A percentile compares a stretch with the other conserved stretches of the same genome.
Evolutionary conservation across 2,888 invertebrate genomes (phyloP).

Genomic region (Pristionchus arcanus): DNA sequence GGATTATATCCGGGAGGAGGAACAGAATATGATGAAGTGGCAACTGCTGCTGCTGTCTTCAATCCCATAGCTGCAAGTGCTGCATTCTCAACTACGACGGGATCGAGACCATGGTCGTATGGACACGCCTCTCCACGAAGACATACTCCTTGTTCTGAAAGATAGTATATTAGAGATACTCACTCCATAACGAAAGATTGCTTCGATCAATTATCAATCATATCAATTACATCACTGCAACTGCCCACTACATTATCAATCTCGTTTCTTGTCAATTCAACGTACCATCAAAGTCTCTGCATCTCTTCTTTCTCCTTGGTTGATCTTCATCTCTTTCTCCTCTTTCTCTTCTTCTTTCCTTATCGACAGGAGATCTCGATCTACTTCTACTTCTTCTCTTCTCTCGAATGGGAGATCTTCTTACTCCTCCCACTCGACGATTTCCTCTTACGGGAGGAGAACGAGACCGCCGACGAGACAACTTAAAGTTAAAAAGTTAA

Average conservation of each 20-base stretch:
- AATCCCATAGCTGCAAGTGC: constrained; percentile 64
- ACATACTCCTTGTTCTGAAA: constrained; percentile 92
- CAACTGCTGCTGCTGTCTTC: not conserved
- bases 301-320: constrained; percentile 81
- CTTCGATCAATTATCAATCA: not conserved
- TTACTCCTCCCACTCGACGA: constrained; percentile 67
- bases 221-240: not conserved
- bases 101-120: constrained; percentile 96
- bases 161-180: not conserved
- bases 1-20: constrained; percentile 68
- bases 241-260: not conserved
- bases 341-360: constrained; percentile 60
- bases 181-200: not conserved
- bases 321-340: constrained; percentile 59
- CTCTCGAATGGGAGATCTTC: constrained; percentile 63
- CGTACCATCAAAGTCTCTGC: constrained; percentile 91
- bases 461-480: constrained; percentile 58
- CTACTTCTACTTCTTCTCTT: constrained; percentile 58
- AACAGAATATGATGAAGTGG: constrained; percentile 57
- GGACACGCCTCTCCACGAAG: constrained; percentile 97
- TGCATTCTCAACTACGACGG: constrained; percentile 88
- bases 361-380: constrained; percentile 60
- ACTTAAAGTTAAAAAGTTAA: constrained; percentile 2
- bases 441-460: constrained; percentile 56
- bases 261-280: not conserved